Conservation (phyloP, 1,140 invertebrate genomes). For the Phortica variegata region DNA sequence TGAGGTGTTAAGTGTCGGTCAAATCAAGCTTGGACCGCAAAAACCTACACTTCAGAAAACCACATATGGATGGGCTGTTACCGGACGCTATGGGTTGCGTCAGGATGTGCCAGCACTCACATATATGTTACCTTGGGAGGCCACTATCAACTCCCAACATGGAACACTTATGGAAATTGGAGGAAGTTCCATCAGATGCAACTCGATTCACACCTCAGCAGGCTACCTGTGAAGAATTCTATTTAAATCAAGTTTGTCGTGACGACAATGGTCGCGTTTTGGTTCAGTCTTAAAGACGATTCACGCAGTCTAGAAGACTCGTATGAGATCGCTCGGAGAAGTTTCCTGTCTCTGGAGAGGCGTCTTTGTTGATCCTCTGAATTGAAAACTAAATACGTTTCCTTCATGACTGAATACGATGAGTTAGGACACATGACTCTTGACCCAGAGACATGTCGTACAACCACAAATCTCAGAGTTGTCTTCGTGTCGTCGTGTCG, state of each 20-base stretch:
- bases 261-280: neutral
- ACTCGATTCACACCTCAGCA: neutral
- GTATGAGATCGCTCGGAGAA: neutral
- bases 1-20: no score
- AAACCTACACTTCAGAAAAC: no score
- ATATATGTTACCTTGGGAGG: neutral
- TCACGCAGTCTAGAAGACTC: neutral
- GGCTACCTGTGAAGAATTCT: neutral
- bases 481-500: neutral
- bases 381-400: neutral
- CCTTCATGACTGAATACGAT: neutral
- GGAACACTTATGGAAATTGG: neutral
- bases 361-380: neutral
- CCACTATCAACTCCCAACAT: neutral
- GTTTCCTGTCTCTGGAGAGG: neutral
- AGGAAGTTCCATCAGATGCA: neutral
- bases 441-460: neutral
- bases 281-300: neutral
- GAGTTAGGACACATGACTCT: neutral
- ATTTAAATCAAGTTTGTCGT: neutral
- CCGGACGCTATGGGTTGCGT: no score
- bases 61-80: no score
- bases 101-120: no score
- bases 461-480: neutral
- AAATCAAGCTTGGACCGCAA: no score